Conservation (phyloP, 2,113 vertebrate species). For the Mohoua ochrocephala region DNA sequence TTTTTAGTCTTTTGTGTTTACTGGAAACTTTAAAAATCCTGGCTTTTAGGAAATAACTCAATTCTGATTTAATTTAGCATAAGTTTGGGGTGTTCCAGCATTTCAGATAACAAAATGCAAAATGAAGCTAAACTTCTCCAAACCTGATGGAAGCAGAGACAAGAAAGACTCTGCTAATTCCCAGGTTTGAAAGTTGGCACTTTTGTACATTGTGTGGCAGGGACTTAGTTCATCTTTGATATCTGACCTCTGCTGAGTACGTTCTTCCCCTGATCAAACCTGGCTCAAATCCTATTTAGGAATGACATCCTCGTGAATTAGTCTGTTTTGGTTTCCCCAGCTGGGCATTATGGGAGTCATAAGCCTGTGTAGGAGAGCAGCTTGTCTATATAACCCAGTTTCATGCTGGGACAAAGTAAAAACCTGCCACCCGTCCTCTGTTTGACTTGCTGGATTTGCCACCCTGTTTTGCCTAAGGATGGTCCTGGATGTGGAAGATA, state of each 20-base stretch:
- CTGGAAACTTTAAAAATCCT: not conserved
- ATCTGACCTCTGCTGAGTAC: conserved; percentile 20
- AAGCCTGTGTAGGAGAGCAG: conserved; percentile 71
- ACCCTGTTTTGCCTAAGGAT: conserved; percentile 70
- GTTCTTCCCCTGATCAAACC: conserved; percentile 54
- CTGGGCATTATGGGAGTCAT: conserved; percentile 74
- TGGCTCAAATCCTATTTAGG: conserved; percentile 86
- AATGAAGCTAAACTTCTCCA: not conserved
- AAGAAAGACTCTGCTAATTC: not conserved
- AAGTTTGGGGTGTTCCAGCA: not conserved
- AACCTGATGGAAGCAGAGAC: not conserved
- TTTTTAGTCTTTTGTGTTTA: not conserved
- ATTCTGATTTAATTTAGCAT: not conserved
- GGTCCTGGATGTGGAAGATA: conserved; percentile 83
- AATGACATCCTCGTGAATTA: conserved; percentile 80
- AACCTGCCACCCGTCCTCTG: not conserved
- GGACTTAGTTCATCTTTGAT: conserved; percentile 1
- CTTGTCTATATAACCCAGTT: conserved; percentile 77
- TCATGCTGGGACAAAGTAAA: not conserved
- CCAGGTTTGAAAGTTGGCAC: not conserved
- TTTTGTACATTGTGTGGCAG: not conserved
- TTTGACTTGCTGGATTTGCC: conserved; percentile 55
- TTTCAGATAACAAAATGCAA: not conserved
- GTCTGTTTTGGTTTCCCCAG: conserved; percentile 74
- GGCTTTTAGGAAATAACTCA: not conserved